Base-by-base conservation (phyloP, 64 coral and sea anemone species). In the Stichodactyla helianthus region DNA sequence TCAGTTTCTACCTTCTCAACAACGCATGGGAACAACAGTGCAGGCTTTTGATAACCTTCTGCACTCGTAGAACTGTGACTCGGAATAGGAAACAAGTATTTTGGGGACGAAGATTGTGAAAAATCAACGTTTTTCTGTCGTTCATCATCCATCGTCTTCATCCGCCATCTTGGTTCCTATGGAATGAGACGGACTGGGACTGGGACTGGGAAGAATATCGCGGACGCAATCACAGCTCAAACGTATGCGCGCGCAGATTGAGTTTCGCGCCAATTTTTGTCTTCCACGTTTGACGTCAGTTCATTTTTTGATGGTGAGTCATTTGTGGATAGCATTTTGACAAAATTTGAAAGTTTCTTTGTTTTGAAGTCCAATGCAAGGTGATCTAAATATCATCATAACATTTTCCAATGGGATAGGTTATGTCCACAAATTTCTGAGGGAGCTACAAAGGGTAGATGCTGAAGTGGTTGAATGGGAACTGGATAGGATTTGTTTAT, bases 101-200 rank as follows among this genome's bases (percentile, higher is more conserved):
- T 4, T 20, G 54, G 50, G 6, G 78, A 28, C 35, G 35, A 54
- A 51, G 10, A 22, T 7, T 54, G 0, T 55, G 54, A 19, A 50
- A 84, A 84, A 84, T 31, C n/a, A 18, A 28, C 53, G 53, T 20
- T 22, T 25, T 84, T 28, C 26, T 84, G 4, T 12, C 17, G 31
- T 20, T 31, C 26, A 14, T 84, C 59, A 17, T 84, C 59, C 83
- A 84, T 84, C 83, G 17, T 84, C 50, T 82, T 19, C 79, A 82
- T 82, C 83, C 83, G 83, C 83, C 83, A 84, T 84, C 53, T 84
- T 84, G 54, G 62, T 50, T 60, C 16, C 0, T 81, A 52, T 14
- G 22, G 22, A 81, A 81, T 10, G 78, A 81, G 31, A 20, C 19
- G 50, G 78, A 81, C 78, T 81, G 51, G 50, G 78, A 81, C 78